Conservation (phyloP, 2,888 invertebrate genomes). For the Eristalinus sepulchralis region DNA sequence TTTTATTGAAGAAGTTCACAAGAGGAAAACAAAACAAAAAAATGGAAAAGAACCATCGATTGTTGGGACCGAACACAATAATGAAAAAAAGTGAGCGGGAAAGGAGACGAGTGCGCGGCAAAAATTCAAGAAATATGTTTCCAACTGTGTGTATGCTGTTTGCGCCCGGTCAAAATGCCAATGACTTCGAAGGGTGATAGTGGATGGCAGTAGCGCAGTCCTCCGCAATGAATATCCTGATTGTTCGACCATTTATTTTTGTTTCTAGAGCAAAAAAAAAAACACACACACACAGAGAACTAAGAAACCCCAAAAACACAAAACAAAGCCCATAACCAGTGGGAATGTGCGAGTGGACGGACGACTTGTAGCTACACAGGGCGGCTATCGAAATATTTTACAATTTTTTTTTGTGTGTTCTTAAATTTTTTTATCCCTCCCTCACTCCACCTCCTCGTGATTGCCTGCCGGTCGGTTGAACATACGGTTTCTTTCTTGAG, state of each 20-base stretch:
- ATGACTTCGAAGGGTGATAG: conserved; percentile 66
- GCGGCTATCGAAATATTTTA: conserved; percentile 65
- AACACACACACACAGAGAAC: not conserved
- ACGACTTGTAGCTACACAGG: conserved; percentile 35
- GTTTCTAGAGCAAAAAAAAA: conserved; percentile 15
- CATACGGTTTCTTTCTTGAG: conserved; percentile 64
- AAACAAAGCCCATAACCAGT: conserved; percentile 58
- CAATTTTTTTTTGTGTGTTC: conserved; percentile 37
- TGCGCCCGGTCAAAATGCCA: conserved; percentile 67
- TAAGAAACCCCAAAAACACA: conserved; percentile 51
- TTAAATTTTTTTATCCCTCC: not conserved
- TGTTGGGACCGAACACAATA: conserved; percentile 47
- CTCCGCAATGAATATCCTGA: conserved; percentile 70
- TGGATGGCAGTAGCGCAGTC: conserved; percentile 58
- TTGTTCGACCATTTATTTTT: conserved; percentile 69
- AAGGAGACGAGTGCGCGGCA: conserved; percentile 13
- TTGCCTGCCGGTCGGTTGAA: not conserved
- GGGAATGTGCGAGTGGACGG: conserved; percentile 50
- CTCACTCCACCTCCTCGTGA: too few relatives aligned
- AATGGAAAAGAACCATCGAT: conserved; percentile 6
- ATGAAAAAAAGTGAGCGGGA: not conserved
- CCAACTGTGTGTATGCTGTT: conserved; percentile 44
- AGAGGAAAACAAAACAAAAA: not conserved
- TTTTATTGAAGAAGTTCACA: conserved; percentile 9
- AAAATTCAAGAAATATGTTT: conserved; percentile 63